phyloP scores from a whole-genome alignment of 2,113 vertebrate species.

The Notothenia rossii region DNA sequence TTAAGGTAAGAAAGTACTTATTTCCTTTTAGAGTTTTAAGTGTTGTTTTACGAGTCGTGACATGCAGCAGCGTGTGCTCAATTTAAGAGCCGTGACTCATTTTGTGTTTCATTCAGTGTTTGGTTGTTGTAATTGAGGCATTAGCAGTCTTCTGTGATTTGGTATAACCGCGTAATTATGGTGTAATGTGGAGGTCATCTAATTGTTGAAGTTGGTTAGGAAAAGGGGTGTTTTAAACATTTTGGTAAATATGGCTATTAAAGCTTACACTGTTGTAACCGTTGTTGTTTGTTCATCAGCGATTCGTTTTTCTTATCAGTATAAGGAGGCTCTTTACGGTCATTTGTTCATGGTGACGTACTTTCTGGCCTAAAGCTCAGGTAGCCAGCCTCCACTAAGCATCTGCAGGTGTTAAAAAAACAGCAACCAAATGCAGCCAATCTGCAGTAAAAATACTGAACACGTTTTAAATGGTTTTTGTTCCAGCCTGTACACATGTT shows the following conservation, averaged over 20 bases:
- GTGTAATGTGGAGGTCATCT: not conserved
- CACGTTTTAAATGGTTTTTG: not conserved
- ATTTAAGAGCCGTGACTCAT: not conserved
- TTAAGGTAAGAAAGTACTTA: not conserved
- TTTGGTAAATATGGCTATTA: not conserved
- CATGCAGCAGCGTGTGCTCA: not conserved
- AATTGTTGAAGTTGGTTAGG: not conserved
- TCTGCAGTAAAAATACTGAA: not conserved
- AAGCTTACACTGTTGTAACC: not conserved
- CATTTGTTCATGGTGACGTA: not conserved
- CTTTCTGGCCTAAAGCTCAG: not conserved
- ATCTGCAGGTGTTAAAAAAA: constrained; percentile 1
- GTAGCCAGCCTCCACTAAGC: not conserved
- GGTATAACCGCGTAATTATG: not conserved
- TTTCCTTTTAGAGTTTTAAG: no score
- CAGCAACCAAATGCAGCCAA: not conserved
- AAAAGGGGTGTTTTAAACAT: not conserved
- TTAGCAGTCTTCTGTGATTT: not conserved
- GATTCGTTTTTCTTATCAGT: no score
- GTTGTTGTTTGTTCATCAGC: not conserved
- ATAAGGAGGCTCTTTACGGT: not conserved
- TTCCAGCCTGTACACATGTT: not conserved
- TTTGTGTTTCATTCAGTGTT: not conserved
- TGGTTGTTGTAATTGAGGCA: not conserved
- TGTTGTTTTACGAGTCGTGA: not conserved